Conservation (phyloP, 2,113 vertebrate genomes). For the Leucoraja erinaceus region DNA sequence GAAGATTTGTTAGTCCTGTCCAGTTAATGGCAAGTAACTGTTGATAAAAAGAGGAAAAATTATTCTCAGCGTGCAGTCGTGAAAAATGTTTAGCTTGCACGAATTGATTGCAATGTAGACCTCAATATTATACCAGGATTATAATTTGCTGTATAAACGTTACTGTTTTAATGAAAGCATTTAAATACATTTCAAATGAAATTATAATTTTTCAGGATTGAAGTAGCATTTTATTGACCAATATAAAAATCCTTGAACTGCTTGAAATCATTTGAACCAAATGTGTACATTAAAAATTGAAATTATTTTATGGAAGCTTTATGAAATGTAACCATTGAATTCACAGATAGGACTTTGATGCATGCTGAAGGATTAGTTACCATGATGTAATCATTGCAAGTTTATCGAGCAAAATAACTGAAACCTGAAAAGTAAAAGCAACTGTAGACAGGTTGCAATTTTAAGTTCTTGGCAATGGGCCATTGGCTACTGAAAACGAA, state of each 20-base stretch:
- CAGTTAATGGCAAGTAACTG: slow-evolving; percentile 94
- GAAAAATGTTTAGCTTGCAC: neutral
- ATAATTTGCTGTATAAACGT: neutral
- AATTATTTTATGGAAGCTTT: neutral
- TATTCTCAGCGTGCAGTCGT: neutral
- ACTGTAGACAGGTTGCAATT: neutral
- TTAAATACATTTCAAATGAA: neutral
- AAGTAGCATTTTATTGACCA: neutral
- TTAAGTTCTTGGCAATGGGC: neutral
- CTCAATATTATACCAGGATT: neutral
- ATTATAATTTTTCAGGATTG: neutral
- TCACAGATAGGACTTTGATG: neutral
- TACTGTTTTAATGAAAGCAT: neutral
- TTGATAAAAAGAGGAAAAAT: slow-evolving; percentile 41
- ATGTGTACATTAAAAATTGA: neutral
- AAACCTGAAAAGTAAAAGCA: neutral
- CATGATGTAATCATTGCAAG: neutral
- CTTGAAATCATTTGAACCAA: slow-evolving; percentile 1
- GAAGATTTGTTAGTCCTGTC: slow-evolving; percentile 91
- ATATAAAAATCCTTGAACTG: no score
- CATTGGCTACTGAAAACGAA: neutral
- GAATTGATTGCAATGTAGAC: neutral
- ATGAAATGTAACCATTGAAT: neutral
- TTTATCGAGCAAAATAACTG: neutral
- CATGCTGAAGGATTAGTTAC: neutral